These are phyloP conservation scores for Falco concolor DNA, from an alignment of 2,797 vertebrate genomes.

Conservation along the genomic window DNA sequence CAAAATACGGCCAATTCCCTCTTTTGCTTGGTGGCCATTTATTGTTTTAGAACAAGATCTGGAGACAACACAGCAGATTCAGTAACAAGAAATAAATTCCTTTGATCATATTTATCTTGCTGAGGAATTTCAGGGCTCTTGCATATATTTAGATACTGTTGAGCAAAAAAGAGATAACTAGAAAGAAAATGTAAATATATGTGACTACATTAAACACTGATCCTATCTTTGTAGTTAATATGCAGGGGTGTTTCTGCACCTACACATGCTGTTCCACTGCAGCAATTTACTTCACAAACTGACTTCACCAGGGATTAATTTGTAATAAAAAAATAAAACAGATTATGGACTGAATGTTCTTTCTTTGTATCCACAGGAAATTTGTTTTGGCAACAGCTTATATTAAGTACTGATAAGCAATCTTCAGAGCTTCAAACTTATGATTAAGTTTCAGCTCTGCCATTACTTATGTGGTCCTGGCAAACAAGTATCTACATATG, in stretches of 20 bases:
- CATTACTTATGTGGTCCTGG: not conserved
- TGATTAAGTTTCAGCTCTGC: not conserved
- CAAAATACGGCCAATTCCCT: not conserved
- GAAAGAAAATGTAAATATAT: slow-evolving; percentile 64
- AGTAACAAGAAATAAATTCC: slow-evolving; percentile 49
- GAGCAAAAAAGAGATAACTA: slow-evolving; percentile 36
- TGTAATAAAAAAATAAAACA: not conserved
- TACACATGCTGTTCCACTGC: not conserved
- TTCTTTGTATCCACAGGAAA: slow-evolving; percentile 15
- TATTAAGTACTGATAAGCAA: slow-evolving; percentile 24
- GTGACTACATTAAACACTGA: slow-evolving; percentile 60
- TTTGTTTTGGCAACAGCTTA: slow-evolving; percentile 17
- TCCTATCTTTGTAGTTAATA: slow-evolving; percentile 46
- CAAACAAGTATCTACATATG: not conserved
- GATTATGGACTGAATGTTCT: slow-evolving; percentile 25
- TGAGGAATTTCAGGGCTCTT: slow-evolving; percentile 60
- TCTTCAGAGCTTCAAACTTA: not conserved
- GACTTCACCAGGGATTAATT: slow-evolving; percentile 26
- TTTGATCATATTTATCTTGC: slow-evolving; percentile 62
- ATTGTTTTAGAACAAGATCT: slow-evolving; percentile 52
- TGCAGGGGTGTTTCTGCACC: slow-evolving; percentile 22
- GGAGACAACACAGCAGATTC: slow-evolving; percentile 54
- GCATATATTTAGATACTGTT: slow-evolving; percentile 48
- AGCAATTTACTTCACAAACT: slow-evolving; percentile 40
- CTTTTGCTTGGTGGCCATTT: slow-evolving; percentile 18